Conservation (phyloP, 2,113 vertebrate species). For the Phocoena phocoena region DNA sequence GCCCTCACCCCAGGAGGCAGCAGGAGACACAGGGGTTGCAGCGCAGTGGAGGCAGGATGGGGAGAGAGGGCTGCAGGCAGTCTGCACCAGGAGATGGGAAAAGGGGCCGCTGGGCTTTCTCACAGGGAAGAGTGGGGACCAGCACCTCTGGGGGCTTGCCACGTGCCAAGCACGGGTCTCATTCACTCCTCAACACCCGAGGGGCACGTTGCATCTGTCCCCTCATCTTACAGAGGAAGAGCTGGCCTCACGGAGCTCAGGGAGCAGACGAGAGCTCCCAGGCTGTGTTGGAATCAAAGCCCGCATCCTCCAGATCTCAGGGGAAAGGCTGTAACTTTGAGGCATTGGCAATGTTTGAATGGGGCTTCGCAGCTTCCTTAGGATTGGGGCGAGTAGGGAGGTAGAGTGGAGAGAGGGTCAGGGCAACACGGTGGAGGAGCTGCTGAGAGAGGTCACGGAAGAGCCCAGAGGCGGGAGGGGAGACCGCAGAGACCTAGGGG, state of each 20-base stretch:
- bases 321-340: neutral
- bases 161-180: rapidly evolving
- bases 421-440: rapidly evolving
- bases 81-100: rapidly evolving
- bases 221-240: neutral
- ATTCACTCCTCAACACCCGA: rapidly evolving
- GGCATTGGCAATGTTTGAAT: neutral
- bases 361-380: neutral
- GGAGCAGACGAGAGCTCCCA: rapidly evolving
- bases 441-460: rapidly evolving
- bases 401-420: neutral
- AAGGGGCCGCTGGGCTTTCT: neutral
- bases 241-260: neutral
- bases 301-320: neutral
- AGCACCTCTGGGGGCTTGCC: rapidly evolving
- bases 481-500: rapidly evolving
- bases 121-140: rapidly evolving
- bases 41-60: rapidly evolving
- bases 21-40: neutral
- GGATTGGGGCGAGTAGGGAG: neutral
- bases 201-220: rapidly evolving
- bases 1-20: neutral
- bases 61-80: neutral
- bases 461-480: neutral
- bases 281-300: neutral